These are phyloP conservation scores for Ephestia elutella DNA, from an alignment of 1,140 invertebrate species.

Conservation along the genomic window DNA sequence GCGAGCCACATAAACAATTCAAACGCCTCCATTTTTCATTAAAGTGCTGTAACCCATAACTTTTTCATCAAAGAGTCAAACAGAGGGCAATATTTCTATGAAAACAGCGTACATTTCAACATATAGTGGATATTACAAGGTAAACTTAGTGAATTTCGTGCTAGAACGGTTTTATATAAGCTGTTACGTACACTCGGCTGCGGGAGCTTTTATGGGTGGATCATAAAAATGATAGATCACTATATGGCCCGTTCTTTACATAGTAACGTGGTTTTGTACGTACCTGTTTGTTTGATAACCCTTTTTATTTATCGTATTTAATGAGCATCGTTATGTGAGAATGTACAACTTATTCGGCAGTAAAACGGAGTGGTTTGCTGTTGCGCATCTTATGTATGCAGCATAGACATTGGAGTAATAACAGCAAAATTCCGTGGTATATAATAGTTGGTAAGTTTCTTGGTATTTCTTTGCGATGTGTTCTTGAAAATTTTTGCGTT, in stretches of 20 bases:
- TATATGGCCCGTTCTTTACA: conserved; percentile 26
- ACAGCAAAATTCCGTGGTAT: too few relatives aligned
- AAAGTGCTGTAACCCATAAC: not conserved
- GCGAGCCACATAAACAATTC: not conserved
- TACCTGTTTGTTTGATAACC: not conserved
- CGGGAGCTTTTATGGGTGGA: conserved; percentile 47
- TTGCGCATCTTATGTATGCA: too few relatives aligned
- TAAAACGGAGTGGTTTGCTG: too few relatives aligned
- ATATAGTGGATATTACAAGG: conserved; percentile 37
- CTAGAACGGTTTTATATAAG: conserved; percentile 37
- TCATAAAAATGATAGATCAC: conserved; percentile 63
- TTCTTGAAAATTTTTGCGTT: too few relatives aligned
- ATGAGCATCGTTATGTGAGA: conserved; percentile 8
- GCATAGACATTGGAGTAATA: too few relatives aligned
- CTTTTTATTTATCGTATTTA: not conserved
- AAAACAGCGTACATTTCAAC: not conserved
- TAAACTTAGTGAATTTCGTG: conserved; percentile 37
- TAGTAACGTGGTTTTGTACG: conserved; percentile 22
- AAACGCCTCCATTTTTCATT: not conserved
- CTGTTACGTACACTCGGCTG: conserved; percentile 53
- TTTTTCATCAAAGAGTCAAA: not conserved
- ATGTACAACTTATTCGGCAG: not conserved
- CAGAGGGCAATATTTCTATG: not conserved
- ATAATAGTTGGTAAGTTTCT: too few relatives aligned
- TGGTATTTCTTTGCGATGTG: too few relatives aligned